Base-by-base conservation (phyloP, 2,888 invertebrate genomes). In the Malthinus flaveolus region DNA sequence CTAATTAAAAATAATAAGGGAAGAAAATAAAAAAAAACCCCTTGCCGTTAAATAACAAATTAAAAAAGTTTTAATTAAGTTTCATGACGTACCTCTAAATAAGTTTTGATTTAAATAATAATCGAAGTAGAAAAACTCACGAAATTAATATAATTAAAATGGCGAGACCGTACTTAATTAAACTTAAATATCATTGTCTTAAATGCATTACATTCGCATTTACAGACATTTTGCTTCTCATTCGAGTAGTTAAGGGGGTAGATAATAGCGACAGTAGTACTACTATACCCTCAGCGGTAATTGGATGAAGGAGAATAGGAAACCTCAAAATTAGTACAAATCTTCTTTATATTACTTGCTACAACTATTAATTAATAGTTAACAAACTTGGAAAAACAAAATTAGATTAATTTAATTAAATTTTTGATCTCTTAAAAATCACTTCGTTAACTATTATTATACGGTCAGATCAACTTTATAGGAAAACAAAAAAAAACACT, bases 301-400 rank as follows among this genome's bases (percentile, higher is more conserved):
- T 75, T 74, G 73, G 71, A 70, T 72, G 70, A 73, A 73, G 70
- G 71, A 70, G 71, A 73, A 70, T 73, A 66, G 72, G 68, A 68
- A 66, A 65, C 68, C 67, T 65, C 67, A 68, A 68, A 72, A 72
- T 73, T 73, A 73, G 68, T 71, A 69, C 59, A 62, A 66, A 64
- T 66, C 62, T 61, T 54, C 56, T 64, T 64, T 64, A 62, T 64
- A 64, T 50, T 59, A 51, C 51, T 59, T 55, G 59, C 48, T 51
- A 49, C 47, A 46, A 47, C 54, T 50, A 54, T 59, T 59, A 59
- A 54, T 59, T 59, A 54, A 59, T 49, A 59, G 23, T 42, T 42
- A 42, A 42, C n/a, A 42, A 23, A 23, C 23, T 23, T 23, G 2
- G 2, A 3, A 3, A 5, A 23, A 23, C 2, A 23, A 23, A 23